Evolutionary conservation across 2,888 invertebrate genomes (phyloP).

Genomic region (Silvanus unidentatus): DNA sequence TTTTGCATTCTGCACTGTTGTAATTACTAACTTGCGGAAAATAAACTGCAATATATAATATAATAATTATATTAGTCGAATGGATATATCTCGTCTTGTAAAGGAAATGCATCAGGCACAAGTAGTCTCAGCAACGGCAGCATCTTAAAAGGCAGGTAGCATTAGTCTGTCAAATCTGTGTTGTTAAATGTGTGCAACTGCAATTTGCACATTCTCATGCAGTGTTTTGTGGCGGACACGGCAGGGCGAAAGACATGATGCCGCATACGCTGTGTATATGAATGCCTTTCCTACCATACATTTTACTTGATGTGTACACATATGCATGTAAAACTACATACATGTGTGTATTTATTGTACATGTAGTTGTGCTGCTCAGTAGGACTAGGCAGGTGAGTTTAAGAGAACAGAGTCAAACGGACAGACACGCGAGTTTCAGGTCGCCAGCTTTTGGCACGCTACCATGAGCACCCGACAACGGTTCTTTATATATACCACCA

Average conservation of each 20-base stretch:
- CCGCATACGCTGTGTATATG: slow-evolving; percentile 7
- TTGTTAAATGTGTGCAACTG: slow-evolving; percentile 25
- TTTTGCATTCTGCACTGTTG: too few species aligned
- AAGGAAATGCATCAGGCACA: too few species aligned
- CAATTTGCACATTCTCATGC: slow-evolving; percentile 25
- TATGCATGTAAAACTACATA: too few species aligned
- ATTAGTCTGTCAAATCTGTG: slow-evolving; percentile 25
- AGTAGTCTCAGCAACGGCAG: too few species aligned
- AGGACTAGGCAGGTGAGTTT: slow-evolving; percentile 20
- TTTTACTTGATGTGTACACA: too few species aligned
- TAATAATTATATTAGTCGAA: too few species aligned
- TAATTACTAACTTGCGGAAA: too few species aligned
- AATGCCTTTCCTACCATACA: too few species aligned
- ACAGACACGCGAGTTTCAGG: slow-evolving; percentile 21
- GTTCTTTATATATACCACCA: slow-evolving; percentile 14
- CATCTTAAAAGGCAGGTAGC: slow-evolving; percentile 11
- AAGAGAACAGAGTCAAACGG: slow-evolving; percentile 13
- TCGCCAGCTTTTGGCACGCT: slow-evolving; percentile 24
- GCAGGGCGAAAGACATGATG: slow-evolving; percentile 11
- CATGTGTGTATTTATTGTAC: slow-evolving; percentile 5
- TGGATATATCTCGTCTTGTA: too few species aligned
- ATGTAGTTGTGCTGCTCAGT: slow-evolving; percentile 16
- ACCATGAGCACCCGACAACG: slow-evolving; percentile 18
- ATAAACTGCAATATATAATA: too few species aligned
- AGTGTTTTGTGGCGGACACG: slow-evolving; percentile 15